Evolutionary conservation across 1,140 invertebrate genomes (phyloP).

Genomic region (Anagrus nilaparvatae): DNA sequence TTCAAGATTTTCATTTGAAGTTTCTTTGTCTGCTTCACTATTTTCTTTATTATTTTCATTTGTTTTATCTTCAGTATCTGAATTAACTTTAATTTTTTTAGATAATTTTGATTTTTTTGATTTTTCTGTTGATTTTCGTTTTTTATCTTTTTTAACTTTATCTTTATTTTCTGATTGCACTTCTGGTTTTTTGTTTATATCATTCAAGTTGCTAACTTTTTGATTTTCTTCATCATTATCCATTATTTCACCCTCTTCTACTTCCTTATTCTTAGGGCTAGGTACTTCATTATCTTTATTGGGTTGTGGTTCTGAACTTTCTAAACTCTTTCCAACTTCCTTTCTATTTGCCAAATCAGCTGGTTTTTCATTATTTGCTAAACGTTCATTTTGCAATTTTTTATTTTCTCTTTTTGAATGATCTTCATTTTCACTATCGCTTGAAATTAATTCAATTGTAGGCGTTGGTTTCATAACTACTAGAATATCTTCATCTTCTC

Average conservation of each 20-base stretch:
- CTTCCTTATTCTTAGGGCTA: not conserved
- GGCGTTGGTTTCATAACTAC: constrained; percentile 37
- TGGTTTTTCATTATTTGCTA: constrained; percentile 12
- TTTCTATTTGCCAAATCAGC: constrained; percentile 13
- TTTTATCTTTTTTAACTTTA: not conserved
- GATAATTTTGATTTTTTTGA: not conserved
- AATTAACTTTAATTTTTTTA: constrained; percentile 6
- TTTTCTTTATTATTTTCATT: constrained; percentile 7
- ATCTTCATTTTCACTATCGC: constrained; percentile 31
- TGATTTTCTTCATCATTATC: not conserved
- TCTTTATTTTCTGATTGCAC: constrained; percentile 12
- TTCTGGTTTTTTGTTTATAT: constrained; percentile 5
- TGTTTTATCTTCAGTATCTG: not conserved
- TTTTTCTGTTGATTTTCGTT: not conserved
- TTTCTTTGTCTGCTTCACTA: constrained; percentile 10
- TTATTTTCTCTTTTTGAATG: constrained; percentile 20
- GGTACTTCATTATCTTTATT: not conserved
- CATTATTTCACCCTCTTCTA: constrained; percentile 1
- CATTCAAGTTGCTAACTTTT: not conserved
- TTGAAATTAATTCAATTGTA: constrained; percentile 36
- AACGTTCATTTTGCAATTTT: constrained; percentile 21
- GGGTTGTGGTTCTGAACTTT: not conserved
- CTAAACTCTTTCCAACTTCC: not conserved
- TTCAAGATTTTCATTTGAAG: constrained; percentile 12
- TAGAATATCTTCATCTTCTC: constrained; percentile 38